phyloP scores from a whole-genome alignment of 2,888 invertebrate species.

The Lamellibrachia satsuma region DNA sequence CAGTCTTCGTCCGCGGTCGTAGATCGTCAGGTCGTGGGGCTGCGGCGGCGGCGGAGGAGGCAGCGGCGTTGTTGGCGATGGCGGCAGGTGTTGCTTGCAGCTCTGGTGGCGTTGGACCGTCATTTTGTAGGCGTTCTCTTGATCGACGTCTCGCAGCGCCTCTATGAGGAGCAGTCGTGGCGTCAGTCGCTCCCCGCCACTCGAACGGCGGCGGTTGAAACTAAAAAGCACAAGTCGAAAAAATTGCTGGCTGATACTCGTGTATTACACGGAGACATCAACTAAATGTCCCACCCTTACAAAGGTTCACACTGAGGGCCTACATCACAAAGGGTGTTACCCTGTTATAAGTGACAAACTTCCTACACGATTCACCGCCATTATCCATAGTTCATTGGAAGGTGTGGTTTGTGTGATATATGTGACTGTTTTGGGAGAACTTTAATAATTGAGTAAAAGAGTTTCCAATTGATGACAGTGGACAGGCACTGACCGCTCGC shows the following conservation, averaged over 20 bases:
- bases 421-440: not conserved
- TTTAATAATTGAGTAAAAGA: not conserved
- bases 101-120: not conserved
- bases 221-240: not conserved
- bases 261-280: not conserved
- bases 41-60: not conserved
- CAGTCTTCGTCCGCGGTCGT: not conserved
- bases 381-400: not conserved
- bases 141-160: slow-evolving; percentile 7
- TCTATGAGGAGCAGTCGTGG: not conserved
- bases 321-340: not conserved
- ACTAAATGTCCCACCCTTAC: not conserved
- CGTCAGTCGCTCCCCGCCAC: slow-evolving; percentile 7
- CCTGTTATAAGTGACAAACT: not conserved
- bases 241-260: not conserved
- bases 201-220: not conserved
- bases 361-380: not conserved
- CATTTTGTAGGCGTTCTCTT: not conserved
- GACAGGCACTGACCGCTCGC: not conserved
- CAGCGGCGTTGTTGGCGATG: not conserved
- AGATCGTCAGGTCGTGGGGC: not conserved
- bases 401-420: not conserved
- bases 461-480: not conserved
- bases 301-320: not conserved
- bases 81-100: not conserved